phyloP scores from a whole-genome alignment of 2,797 vertebrate species.

The Synanceia verrucosa region DNA sequence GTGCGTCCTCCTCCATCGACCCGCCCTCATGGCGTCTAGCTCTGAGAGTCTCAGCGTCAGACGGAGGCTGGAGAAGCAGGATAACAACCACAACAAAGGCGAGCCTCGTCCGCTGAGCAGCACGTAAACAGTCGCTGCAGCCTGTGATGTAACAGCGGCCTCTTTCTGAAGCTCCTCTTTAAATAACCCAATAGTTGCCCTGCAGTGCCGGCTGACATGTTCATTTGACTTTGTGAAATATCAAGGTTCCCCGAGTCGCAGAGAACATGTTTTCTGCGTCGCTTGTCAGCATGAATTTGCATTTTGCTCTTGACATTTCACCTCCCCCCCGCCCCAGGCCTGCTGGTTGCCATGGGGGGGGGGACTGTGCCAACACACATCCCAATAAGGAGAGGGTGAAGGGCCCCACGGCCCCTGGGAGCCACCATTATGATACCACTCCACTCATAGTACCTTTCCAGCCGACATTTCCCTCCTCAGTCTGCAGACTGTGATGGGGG shows the following conservation, averaged over 20 bases:
- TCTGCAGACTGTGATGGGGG: background rate
- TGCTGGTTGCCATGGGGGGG: slow-evolving; percentile 46
- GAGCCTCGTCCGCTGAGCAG: slow-evolving; percentile 42
- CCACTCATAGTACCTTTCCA: background rate
- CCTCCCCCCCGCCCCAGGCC: slow-evolving; percentile 54
- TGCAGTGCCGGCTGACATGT: slow-evolving; percentile 70
- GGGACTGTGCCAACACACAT: slow-evolving; percentile 65
- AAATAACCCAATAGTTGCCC: slow-evolving; percentile 77
- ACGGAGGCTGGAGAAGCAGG: slow-evolving; percentile 42
- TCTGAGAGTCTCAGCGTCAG: slow-evolving; percentile 35
- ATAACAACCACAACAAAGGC: slow-evolving; percentile 60
- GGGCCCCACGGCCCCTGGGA: slow-evolving; percentile 56
- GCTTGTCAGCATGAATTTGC: slow-evolving; percentile 80
- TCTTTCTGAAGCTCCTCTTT: slow-evolving; percentile 66
- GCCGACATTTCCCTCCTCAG: slow-evolving; percentile 6
- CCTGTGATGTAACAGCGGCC: slow-evolving; percentile 67
- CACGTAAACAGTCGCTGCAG: slow-evolving; percentile 51
- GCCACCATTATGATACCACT: slow-evolving; percentile 25
- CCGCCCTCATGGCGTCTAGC: slow-evolving; percentile 39
- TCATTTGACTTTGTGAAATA: slow-evolving; percentile 86
- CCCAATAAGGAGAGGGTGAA: slow-evolving; percentile 50
- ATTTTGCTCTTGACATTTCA: slow-evolving; percentile 78
- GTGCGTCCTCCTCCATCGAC: slow-evolving; percentile 23
- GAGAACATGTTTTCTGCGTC: slow-evolving; percentile 80
- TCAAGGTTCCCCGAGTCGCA: slow-evolving; percentile 80